Evolutionary conservation across 2,113 vertebrate genomes (phyloP).

Genomic region (Anarrhichthys ocellatus): DNA sequence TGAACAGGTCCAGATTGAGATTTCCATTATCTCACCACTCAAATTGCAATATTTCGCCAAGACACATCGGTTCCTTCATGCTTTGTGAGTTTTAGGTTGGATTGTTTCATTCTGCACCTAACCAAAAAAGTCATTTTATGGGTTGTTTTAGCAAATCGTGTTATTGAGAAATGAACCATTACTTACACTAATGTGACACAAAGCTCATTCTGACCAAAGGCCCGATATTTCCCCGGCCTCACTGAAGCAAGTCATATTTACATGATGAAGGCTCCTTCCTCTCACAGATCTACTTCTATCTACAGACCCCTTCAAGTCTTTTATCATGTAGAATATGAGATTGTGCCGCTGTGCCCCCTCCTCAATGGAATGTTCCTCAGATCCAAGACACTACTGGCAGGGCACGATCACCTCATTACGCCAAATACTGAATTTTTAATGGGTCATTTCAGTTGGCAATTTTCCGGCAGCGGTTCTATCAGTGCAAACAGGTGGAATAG

Average conservation of each 20-base stretch:
- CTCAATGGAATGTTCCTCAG: conserved; percentile 33
- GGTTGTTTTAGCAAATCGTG: conserved; percentile 66
- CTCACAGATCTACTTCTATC: conserved; percentile 53
- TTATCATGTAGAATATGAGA: conserved; percentile 56
- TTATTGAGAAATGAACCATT: conserved; percentile 67
- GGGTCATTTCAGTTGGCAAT: conserved; percentile 60
- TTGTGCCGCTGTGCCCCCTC: conserved; percentile 7
- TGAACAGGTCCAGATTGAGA: conserved; percentile 65
- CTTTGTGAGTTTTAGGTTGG: conserved; percentile 53
- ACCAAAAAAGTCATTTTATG: conserved; percentile 65
- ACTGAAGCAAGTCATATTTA: conserved; percentile 69
- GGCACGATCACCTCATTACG: conserved; percentile 72
- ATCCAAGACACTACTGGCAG: conserved; percentile 58
- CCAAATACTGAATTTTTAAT: conserved; percentile 76
- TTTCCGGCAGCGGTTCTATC: conserved; percentile 59
- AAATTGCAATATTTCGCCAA: conserved; percentile 67
- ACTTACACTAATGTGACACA: conserved; percentile 71
- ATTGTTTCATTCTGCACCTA: conserved; percentile 57
- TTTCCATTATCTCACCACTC: conserved; percentile 72
- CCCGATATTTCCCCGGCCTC: conserved; percentile 49
- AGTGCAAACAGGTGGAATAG: conserved; percentile 74
- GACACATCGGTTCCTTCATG: conserved; percentile 76
- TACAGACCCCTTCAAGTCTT: conserved; percentile 45
- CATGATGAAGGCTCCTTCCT: conserved; percentile 70
- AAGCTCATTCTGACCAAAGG: conserved; percentile 65